Base-by-base conservation (phyloP, 2,113 vertebrate species). In the Xyliphius kryptos region DNA sequence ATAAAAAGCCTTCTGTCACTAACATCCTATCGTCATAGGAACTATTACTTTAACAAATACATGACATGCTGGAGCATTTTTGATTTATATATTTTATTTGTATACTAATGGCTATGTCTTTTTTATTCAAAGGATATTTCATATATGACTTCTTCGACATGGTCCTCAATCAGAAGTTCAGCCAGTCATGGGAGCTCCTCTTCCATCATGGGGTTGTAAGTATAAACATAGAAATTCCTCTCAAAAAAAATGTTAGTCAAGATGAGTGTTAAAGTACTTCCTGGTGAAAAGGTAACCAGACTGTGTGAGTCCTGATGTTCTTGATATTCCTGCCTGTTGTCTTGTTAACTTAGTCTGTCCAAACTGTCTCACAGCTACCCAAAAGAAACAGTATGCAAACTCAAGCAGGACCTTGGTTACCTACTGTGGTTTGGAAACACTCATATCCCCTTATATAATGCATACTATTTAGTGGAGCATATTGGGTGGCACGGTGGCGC, bases 151-250 rank as follows among this genome's bases (percentile, higher is more conserved):
- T 91, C 63, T 67, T 84, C 63, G 93, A 96, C 78, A 87, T 96
- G 87, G 56, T 93, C 41, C 59, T 74, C 51, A 86, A 91, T 79
- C 92, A 94, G 85, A 91, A 89, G 66, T 69, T 94, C 52, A 85
- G 65, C 61, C 86, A 90, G 52, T 88, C 87, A 66, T 97, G 92
- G 96, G 91, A 95, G 61, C 89, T 95, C 51, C 89, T 95, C 19
- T 91, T 91, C 66, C 94, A 98, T 84, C 95, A 96, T 72, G 57
- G 81, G 0, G 90, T 92, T 90, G 93, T 97, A 84, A 87, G 92
- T 85, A 49, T 15, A 56, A 48, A 26, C 15, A 37, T 2, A 38
- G 0, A n/a, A 64, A 26, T n/a, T n/a, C n/a, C n/a, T n/a, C n/a
- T n/a, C n/a, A n/a, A n/a, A n/a, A n/a, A n/a, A n/a, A n/a, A n/a